A percentile compares a stretch with the other conserved stretches of the same genome.
These are phyloP conservation scores for Hypocryptadius cinnamomeus DNA, from an alignment of 2,113 vertebrate genomes.

Conservation along the genomic window DNA sequence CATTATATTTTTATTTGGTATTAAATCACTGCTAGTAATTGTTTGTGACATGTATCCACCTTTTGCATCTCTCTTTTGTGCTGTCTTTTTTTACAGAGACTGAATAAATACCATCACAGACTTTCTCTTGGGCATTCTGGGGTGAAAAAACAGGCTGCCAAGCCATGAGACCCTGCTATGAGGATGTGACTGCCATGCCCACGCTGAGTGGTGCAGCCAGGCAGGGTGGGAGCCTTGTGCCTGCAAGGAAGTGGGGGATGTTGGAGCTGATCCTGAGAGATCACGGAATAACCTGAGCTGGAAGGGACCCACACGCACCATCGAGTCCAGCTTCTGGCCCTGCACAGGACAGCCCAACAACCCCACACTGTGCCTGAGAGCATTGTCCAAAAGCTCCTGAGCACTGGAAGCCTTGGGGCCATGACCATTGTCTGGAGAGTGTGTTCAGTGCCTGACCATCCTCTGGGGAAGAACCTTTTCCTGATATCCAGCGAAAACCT, in stretches of 20 bases:
- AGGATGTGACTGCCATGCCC: rapidly evolving
- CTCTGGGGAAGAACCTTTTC: neutral
- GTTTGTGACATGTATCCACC: neutral
- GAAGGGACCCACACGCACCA: neutral
- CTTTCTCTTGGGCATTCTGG: neutral
- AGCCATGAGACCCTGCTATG: too few relatives aligned
- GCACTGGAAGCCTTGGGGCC: neutral
- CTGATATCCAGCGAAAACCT: neutral
- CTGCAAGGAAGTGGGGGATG: rapidly evolving
- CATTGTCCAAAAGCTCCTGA: neutral
- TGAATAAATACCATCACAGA: neutral
- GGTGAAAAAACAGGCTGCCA: neutral
- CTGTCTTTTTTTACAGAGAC: neutral
- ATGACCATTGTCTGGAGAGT: neutral
- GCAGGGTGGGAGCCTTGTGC: neutral
- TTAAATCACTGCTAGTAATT: neutral
- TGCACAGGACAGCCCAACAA: neutral
- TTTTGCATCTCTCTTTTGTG: neutral
- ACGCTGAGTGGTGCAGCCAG: rapidly evolving
- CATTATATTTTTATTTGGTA: neutral
- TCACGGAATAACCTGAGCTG: neutral
- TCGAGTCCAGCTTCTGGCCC: neutral
- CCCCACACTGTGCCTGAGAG: neutral
- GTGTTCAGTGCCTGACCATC: neutral
- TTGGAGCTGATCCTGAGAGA: neutral